phyloP scores from a whole-genome alignment of 37 sponge, comb jelly and placozoan genomes.

The Beroe ovata region DNA sequence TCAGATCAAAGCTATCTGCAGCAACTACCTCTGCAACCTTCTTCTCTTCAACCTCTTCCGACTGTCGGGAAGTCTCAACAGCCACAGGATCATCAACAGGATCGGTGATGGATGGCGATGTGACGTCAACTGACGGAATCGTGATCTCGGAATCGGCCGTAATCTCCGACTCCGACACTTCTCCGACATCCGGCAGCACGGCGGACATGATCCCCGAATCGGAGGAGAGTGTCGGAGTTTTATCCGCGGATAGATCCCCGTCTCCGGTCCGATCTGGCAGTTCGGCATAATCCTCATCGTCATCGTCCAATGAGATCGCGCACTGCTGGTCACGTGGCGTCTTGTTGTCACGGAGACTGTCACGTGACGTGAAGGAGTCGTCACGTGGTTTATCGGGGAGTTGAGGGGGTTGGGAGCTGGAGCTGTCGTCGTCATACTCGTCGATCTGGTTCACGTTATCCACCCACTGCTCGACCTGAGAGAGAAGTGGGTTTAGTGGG shows the following conservation, averaged over 20 bases:
- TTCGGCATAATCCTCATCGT: conserved; percentile 37
- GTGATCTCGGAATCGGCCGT: neutral
- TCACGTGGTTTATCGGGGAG: conserved; percentile 51
- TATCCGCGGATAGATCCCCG: neutral
- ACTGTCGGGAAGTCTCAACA: neutral
- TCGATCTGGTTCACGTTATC: conserved; percentile 34
- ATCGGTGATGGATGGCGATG: neutral
- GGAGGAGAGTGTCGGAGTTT: neutral
- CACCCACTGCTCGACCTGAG: conserved; percentile 66
- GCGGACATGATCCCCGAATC: neutral
- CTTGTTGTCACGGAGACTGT: neutral
- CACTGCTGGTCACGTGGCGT: neutral
- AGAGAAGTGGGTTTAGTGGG: neutral
- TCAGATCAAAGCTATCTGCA: conserved; percentile 6
- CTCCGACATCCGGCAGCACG: neutral
- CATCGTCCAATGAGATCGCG: conserved; percentile 1
- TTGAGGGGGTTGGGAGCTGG: conserved; percentile 12
- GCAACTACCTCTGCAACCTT: neutral
- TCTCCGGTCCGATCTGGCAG: neutral
- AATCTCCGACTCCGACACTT: neutral
- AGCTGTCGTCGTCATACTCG: neutral
- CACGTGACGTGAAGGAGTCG: neutral
- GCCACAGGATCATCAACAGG: neutral
- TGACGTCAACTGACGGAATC: neutral
- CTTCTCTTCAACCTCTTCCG: neutral